Evolutionary conservation across 2,797 vertebrate species (phyloP), one percentile per base, ranked within the genome.

Genomic region (Silurus lanzhouensis): DNA sequence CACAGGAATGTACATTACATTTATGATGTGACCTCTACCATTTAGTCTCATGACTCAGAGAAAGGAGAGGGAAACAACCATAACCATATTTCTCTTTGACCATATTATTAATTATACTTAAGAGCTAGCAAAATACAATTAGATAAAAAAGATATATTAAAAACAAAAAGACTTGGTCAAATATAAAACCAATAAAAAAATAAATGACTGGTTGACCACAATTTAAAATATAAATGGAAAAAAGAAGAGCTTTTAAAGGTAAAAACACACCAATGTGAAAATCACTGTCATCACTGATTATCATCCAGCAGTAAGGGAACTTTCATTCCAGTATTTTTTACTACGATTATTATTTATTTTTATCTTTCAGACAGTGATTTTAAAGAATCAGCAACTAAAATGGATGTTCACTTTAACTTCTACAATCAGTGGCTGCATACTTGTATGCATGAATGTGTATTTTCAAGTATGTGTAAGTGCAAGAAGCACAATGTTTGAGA

Each of bases 331-430:
- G 66, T 2, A 58, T 25, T 85, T 85, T 85, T 27, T n/a, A 46
- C 19, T 13, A 72, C 8, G 5, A 64, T 25, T 44, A 38, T 48
- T 76, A n/a, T 82, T 81, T 22, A 27, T 61, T 81, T 84, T 89
- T 60, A 70, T 44, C 46, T 66, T 58, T 74, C 12, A 82, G 15
- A 75, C 14, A 66, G 77, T 80, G 60, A 52, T 60, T 44, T 52
- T 27, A 68, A 75, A 58, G 27, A 83, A 71, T 2, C 63, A 85
- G 85, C 72, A 66, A 57, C 52, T 25, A 25, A 57, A 83, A 57
- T 25, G 52, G 9, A 75, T 13, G 8, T 15, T 27, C 6, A 25
- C 12, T 55, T 7, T 55, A 55, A 55, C 48, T 55, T 76, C 7
- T 25, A 17, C 17, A 19, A 57, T 76, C 8, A 6, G 14, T 31